Percentiles rank a stretch among this genome's conserved stretches.
phyloP scores from a whole-genome alignment of 2,797 vertebrate species.

The Epinephelus coioides region DNA sequence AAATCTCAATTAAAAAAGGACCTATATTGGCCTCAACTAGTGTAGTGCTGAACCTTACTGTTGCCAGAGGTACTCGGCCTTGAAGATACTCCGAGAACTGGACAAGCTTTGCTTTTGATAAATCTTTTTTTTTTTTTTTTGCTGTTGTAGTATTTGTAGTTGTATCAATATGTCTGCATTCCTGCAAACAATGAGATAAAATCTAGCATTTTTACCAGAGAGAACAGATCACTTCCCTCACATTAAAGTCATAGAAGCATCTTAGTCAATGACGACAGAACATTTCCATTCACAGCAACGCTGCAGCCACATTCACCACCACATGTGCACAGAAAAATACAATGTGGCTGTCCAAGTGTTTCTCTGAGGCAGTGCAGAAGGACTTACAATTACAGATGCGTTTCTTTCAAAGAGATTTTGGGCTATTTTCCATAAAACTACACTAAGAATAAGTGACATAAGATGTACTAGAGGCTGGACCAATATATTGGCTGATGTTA shows the following conservation, averaged over 20 bases:
- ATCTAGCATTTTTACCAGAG: not conserved
- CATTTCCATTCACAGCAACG: not conserved
- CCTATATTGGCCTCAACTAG: not conserved
- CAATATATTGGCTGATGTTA: too few species aligned
- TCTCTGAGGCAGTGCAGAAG: not conserved
- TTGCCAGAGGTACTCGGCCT: not conserved
- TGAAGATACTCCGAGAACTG: not conserved
- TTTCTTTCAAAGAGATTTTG: not conserved
- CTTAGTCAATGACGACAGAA: not conserved
- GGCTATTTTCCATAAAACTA: not conserved
- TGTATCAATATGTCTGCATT: not conserved
- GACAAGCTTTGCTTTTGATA: not conserved
- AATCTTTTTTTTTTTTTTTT: not conserved
- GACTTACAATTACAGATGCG: not conserved
- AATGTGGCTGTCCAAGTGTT: not conserved
- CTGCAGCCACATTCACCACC: not conserved
- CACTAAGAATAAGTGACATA: not conserved
- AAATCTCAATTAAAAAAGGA: not conserved
- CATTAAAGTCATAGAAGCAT: not conserved
- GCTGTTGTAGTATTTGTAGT: not conserved
- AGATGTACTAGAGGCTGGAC: not conserved
- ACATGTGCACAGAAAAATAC: conserved; percentile 6
- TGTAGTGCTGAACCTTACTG: not conserved
- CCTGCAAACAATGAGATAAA: not conserved
- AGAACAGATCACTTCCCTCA: not conserved